A percentile compares a stretch with the other conserved stretches of the same genome.
Conservation (phyloP, 2,888 invertebrate genomes). For the Oscheius sp. region DNA sequence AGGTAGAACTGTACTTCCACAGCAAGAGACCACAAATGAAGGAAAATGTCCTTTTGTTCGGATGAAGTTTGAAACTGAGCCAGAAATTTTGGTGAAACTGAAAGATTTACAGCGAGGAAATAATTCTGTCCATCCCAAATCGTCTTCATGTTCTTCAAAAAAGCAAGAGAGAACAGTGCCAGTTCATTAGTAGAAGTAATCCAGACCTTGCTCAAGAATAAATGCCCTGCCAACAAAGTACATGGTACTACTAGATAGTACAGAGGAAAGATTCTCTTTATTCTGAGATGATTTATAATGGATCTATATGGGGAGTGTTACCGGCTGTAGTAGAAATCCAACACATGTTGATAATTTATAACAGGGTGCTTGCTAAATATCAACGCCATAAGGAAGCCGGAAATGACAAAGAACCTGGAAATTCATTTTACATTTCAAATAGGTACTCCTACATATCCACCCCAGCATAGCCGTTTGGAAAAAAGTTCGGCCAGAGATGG, state of each 20-base stretch:
- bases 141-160: slow-evolving; percentile 24
- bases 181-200: neutral
- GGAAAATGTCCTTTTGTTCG: slow-evolving; percentile 16
- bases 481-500: slow-evolving; percentile 1
- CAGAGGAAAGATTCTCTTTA: slow-evolving; percentile 24
- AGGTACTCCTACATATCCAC: neutral
- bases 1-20: slow-evolving; percentile 30
- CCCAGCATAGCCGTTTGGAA: slow-evolving; percentile 10
- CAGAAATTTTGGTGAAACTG: neutral
- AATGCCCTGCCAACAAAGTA: neutral
- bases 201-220: slow-evolving; percentile 6
- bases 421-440: neutral
- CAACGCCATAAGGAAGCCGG: slow-evolving; percentile 18
- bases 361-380: neutral
- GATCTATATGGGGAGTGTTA: neutral
- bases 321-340: slow-evolving; percentile 22
- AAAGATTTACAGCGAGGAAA: slow-evolving; percentile 1
- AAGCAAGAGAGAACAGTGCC: neutral
- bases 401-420: slow-evolving; percentile 24
- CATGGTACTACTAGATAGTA: slow-evolving; percentile 5
- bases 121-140: slow-evolving; percentile 28
- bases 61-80: slow-evolving; percentile 17
- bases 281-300: neutral
- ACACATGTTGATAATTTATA: neutral
- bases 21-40: slow-evolving; percentile 24